phyloP scores from a whole-genome alignment of 2,888 invertebrate species.

The Empis livida region DNA sequence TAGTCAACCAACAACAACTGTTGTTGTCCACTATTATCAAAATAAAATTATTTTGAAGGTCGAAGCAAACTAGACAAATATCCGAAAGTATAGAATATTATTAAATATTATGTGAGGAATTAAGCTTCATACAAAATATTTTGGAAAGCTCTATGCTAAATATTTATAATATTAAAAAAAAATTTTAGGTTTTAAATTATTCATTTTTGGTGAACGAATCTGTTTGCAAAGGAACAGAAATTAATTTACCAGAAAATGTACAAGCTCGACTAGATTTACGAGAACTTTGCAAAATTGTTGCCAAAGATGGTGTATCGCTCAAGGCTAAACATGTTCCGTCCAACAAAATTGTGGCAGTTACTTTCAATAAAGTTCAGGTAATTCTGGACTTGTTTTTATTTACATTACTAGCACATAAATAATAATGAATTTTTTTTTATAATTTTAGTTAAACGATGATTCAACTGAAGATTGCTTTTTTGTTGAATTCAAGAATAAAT shows the following conservation, averaged over 20 bases:
- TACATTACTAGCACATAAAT: neutral
- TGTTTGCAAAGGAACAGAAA: constrained; percentile 43
- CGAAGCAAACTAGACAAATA: no score
- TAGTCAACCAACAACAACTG: no score
- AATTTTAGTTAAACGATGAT: constrained; percentile 20
- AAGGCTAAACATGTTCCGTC: constrained; percentile 44
- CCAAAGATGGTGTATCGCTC: constrained; percentile 50
- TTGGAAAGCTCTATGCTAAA: no score
- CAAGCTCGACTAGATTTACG: constrained; percentile 45
- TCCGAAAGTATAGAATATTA: no score
- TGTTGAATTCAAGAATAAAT: constrained; percentile 25
- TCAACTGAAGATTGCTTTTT: constrained; percentile 25
- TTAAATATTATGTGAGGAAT: no score
- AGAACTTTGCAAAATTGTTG: constrained; percentile 44
- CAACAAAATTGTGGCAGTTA: constrained; percentile 44
- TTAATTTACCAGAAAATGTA: constrained; percentile 40
- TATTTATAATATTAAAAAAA: no score
- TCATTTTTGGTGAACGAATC: constrained; percentile 48
- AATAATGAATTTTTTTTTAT: neutral
- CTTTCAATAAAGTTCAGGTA: constrained; percentile 60
- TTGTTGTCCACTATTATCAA: no score
- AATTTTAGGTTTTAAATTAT: constrained; percentile 31
- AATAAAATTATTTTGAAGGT: no score
- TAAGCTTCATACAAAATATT: no score
- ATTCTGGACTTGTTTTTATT: constrained; percentile 7